Conservation (phyloP, 2,113 vertebrate species). For the Mirounga angustirostris region DNA sequence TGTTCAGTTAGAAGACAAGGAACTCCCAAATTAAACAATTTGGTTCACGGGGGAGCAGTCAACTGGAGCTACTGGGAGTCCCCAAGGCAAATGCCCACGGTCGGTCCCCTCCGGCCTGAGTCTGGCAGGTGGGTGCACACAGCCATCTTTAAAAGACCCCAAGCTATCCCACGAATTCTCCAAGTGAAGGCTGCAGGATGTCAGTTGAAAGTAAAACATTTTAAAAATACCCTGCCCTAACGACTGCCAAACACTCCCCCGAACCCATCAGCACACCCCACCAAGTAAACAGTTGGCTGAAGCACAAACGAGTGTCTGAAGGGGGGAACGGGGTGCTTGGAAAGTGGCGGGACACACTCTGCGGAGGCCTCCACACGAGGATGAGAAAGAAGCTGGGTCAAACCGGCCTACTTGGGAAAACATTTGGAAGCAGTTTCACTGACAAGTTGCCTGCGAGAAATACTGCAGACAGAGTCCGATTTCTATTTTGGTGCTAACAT, state of each 20-base stretch:
- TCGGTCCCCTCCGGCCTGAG: background rate
- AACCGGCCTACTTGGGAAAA: background rate
- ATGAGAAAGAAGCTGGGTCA: background rate
- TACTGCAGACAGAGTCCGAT: background rate
- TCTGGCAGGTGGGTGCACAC: background rate
- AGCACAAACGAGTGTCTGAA: background rate
- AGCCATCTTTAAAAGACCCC: background rate
- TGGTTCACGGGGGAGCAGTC: background rate
- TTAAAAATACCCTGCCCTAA: background rate
- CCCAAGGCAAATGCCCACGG: background rate
- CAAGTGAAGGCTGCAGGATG: background rate
- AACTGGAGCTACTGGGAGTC: background rate
- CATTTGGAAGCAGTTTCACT: conserved; percentile 57
- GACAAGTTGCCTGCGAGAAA: conserved; percentile 56
- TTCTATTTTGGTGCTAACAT: conserved; percentile 73
- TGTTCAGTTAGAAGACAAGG: conserved; percentile 60
- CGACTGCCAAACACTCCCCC: background rate
- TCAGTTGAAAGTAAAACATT: background rate
- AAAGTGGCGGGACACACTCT: background rate
- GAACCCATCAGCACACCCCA: background rate
- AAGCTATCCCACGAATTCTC: background rate
- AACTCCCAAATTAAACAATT: conserved; percentile 11
- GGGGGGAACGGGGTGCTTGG: background rate
- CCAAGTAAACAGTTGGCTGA: background rate
- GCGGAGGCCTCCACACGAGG: background rate